Base-by-base conservation (phyloP, 2,888 invertebrate species). In the Agrenia bidenticulata region DNA sequence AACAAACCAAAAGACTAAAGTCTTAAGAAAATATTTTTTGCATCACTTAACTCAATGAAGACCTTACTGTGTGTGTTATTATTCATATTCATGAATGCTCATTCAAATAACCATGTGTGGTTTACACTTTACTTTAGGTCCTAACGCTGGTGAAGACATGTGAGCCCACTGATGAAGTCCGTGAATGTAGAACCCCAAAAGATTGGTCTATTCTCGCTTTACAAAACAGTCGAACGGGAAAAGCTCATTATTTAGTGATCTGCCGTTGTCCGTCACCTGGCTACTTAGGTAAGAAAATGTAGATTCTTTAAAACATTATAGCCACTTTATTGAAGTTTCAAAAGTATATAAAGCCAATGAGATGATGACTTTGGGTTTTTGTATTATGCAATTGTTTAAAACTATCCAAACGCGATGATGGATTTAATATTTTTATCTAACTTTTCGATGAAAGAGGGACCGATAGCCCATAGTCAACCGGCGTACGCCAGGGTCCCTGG, bases 401-500 rank as follows among this genome's bases (percentile, higher is more conserved):
- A n/a, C n/a, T n/a, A n/a, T n/a, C n/a, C n/a, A 13, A 13, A 13
- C 11, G 39, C 13, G 39, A 13, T 11, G 9, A 50, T 9, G 50
- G 50, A 50, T 9, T 50, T 17, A 15, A 9, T 9, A 13, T 50
- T 13, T 15, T 9, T 9, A n/a, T n/a, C n/a, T n/a, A n/a, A n/a
- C n/a, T n/a, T n/a, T n/a, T n/a, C 11, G 32, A 32, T 32, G 11
- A 32, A 32, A 93, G 94, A 94, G 82, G 94, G 94, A 15, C 94
- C 94, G 60, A 91, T 94, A 88, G 91, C 91, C 11, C 94, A 94
- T 79, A 92, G 93, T 79, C 93, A 93, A 79, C 94, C 94, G 15
- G 91, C 92, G 0, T 94, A 94, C 79, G 94, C 94, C 1, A 91
- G 93, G 75, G 93, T 94, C 11, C 94, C 94, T 2, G 94, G 94